phyloP scores from a whole-genome alignment of 2,113 vertebrate species.

The Eulacestoma nigropectus region DNA sequence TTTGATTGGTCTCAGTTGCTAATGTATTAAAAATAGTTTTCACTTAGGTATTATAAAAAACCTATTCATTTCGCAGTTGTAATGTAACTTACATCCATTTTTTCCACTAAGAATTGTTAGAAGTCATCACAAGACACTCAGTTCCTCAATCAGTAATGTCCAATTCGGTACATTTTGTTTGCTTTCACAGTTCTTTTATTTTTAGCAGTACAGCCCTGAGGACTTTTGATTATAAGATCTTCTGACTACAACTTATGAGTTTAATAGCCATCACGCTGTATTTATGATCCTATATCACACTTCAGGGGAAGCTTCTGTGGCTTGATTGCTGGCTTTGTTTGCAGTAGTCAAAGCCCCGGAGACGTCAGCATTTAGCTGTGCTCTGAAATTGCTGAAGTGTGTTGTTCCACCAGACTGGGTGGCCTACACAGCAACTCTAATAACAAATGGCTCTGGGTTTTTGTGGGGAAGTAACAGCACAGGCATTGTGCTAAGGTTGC shows the following conservation, averaged over 20 bases:
- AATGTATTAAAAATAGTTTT: neutral
- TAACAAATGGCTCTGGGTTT: slow-evolving; percentile 52
- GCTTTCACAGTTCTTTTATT: neutral
- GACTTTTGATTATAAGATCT: slow-evolving; percentile 18
- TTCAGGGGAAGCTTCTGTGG: slow-evolving; percentile 54
- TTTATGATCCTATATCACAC: slow-evolving; percentile 61
- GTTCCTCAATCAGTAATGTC: neutral
- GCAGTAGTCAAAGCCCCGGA: slow-evolving; percentile 48
- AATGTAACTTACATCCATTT: neutral
- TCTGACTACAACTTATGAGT: slow-evolving; percentile 9
- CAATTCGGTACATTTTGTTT: neutral
- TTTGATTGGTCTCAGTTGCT: neutral
- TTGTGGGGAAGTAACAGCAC: neutral
- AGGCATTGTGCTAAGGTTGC: slow-evolving; percentile 36
- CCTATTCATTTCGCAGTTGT: neutral
- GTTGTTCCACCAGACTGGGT: slow-evolving; percentile 57
- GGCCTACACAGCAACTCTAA: slow-evolving; percentile 50
- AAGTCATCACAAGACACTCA: neutral
- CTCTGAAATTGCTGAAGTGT: slow-evolving; percentile 67
- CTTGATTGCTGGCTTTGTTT: slow-evolving; percentile 65
- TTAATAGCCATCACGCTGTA: slow-evolving; percentile 50
- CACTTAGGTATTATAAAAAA: neutral
- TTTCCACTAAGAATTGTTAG: neutral
- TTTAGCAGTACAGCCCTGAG: neutral
- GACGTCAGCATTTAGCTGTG: slow-evolving; percentile 65